Evolutionary conservation across 2,797 vertebrate genomes (phyloP).

Genomic region (Peromyscus attwateri): DNA sequence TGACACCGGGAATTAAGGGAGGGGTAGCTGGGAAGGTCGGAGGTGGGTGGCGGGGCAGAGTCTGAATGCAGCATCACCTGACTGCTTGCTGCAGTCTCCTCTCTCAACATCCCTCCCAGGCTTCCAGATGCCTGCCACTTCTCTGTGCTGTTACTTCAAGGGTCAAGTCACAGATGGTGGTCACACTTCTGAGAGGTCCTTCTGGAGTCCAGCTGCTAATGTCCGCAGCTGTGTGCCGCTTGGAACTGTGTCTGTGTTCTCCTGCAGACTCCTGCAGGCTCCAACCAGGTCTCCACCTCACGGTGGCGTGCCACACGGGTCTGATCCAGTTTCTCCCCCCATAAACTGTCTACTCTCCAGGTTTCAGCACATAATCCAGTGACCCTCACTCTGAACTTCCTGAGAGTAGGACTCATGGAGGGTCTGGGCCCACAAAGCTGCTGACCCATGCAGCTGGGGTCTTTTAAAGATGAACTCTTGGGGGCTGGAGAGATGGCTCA

Average conservation of each 20-base stretch:
- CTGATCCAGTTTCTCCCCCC: neutral
- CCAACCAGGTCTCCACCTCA: neutral
- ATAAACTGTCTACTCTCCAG: too few relatives aligned
- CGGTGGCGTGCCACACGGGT: neutral
- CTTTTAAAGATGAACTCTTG: neutral
- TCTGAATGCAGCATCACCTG: neutral
- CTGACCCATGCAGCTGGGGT: neutral
- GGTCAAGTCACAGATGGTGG: neutral
- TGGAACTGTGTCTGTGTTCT: neutral
- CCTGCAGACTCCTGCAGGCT: neutral
- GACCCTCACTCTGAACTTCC: neutral
- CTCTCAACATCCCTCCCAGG: neutral
- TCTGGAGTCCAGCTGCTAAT: neutral
- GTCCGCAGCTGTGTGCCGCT: neutral
- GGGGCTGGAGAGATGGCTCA: too few relatives aligned
- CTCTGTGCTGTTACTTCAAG: neutral
- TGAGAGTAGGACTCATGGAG: neutral
- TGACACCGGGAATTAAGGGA: neutral
- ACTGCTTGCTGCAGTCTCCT: neutral
- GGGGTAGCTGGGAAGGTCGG: too few relatives aligned
- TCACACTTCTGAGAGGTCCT: neutral
- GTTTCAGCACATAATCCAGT: neutral
- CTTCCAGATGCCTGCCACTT: neutral
- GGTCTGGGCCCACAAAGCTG: neutral
- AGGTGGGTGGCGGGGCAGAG: too few relatives aligned